Conservation (phyloP, 2,113 vertebrate genomes). For the Xyrauchen texanus region DNA sequence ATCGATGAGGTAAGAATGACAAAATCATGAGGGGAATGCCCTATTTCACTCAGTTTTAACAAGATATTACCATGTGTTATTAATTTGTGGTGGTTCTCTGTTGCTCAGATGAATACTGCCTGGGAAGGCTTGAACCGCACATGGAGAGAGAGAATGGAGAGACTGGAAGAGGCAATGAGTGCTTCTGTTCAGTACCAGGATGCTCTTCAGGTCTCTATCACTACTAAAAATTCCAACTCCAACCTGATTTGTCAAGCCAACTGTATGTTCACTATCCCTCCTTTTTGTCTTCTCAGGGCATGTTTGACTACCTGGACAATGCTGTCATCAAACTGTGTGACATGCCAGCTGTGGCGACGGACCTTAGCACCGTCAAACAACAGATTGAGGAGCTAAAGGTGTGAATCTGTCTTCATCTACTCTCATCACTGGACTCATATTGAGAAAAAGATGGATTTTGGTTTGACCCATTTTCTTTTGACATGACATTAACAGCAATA, state of each 20-base stretch:
- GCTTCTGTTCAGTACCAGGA: constrained; percentile 96
- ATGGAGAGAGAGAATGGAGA: constrained; percentile 92
- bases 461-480: not conserved
- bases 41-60: not conserved
- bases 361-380: constrained; percentile 95
- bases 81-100: not conserved
- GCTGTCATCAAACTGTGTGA: constrained; percentile 96
- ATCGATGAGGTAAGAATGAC: constrained; percentile 86
- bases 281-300: constrained; percentile 76
- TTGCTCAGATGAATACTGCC: constrained; percentile 86
- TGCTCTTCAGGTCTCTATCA: constrained; percentile 83
- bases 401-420: not conserved
- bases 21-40: too few relatives aligned
- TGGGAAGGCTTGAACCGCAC: constrained; percentile 95
- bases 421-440: not conserved
- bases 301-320: constrained; percentile 99
- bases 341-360: constrained; percentile 92
- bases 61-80: constrained; percentile 1
- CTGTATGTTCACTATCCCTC: constrained; percentile 9
- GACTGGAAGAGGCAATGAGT: constrained; percentile 94
- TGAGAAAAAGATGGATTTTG: not conserved
- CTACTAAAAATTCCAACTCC: constrained; percentile 17
- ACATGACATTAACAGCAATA: constrained; percentile 84
- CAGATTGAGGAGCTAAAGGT: constrained; percentile 99
- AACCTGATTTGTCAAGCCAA: not conserved